A percentile compares a stretch with the other conserved stretches of the same genome.
Conservation (phyloP, 2,888 invertebrate species). For the Physocephala rufipes region DNA sequence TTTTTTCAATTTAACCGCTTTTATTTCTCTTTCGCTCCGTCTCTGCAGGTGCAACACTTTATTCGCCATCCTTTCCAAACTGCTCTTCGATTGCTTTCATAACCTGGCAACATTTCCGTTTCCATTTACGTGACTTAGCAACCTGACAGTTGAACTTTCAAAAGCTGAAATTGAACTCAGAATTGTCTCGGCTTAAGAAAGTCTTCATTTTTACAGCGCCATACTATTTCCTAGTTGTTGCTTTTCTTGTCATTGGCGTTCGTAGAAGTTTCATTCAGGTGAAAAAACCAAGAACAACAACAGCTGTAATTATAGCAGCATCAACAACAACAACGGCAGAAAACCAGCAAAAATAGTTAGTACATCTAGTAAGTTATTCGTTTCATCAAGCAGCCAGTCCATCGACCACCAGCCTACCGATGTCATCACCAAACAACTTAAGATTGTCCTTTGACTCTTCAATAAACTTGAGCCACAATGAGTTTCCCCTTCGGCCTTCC, state of each 20-base stretch:
- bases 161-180: constrained; percentile 30
- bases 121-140: constrained; percentile 14
- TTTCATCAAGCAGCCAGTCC: neutral
- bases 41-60: neutral
- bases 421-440: constrained; percentile 19
- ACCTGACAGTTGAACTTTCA: constrained; percentile 31
- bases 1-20: neutral
- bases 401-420: too few relatives aligned
- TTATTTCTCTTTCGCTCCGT: neutral
- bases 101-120: constrained; percentile 23
- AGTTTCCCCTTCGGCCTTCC: too few relatives aligned
- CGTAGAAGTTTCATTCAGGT: neutral
- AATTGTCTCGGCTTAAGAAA: neutral
- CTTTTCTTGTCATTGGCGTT: constrained; percentile 9
- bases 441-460: constrained; percentile 19
- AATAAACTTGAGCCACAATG: neutral
- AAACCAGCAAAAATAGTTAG: neutral
- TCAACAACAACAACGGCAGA: constrained; percentile 16
- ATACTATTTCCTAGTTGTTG: neutral
- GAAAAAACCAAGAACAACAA: constrained; percentile 13
- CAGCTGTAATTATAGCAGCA: constrained; percentile 1
- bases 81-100: constrained; percentile 20
- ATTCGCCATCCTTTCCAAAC: neutral
- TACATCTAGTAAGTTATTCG: constrained; percentile 6
- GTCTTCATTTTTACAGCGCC: too few relatives aligned